A percentile compares a stretch with the other conserved stretches of the same genome.
These are phyloP conservation scores for Cerceris ruficornis DNA, from an alignment of 2,888 invertebrate species.

Conservation along the genomic window DNA sequence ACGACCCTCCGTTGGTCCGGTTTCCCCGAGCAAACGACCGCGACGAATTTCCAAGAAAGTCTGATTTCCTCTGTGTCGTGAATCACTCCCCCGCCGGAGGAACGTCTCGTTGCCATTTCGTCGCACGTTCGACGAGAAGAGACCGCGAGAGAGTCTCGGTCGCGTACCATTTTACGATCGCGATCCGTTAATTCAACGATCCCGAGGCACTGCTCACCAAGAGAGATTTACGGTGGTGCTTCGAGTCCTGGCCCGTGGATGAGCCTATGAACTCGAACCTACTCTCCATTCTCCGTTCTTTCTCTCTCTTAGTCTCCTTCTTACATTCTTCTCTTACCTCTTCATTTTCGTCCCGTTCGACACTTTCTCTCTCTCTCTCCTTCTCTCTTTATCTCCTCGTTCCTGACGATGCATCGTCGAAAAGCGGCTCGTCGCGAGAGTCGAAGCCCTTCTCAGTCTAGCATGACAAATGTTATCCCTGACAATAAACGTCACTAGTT, in stretches of 20 bases:
- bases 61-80: constrained; percentile 37
- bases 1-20: neutral
- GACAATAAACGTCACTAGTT: constrained; percentile 80
- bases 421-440: constrained; percentile 48
- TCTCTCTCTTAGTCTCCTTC: constrained; percentile 10
- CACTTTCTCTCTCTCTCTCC: constrained; percentile 20
- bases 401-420: constrained; percentile 34
- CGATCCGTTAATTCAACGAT: constrained; percentile 70
- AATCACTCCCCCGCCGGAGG: constrained; percentile 40
- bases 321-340: constrained; percentile 9
- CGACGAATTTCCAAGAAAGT: constrained; percentile 48
- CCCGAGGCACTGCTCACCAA: constrained; percentile 54
- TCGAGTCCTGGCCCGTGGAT: constrained; percentile 49
- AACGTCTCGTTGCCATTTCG: constrained; percentile 19
- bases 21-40: constrained; percentile 7
- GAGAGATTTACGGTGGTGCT: constrained; percentile 73
- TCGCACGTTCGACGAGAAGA: constrained; percentile 7
- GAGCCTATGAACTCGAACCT: constrained; percentile 49
- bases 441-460: constrained; percentile 58
- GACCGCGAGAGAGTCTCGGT: constrained; percentile 28
- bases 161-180: constrained; percentile 62
- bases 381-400: constrained; percentile 16
- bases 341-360: neutral
- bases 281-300: constrained; percentile 16
- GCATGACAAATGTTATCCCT: constrained; percentile 79